phyloP scores from a whole-genome alignment of 2,888 invertebrate species.

The Leptopilina myrica region DNA sequence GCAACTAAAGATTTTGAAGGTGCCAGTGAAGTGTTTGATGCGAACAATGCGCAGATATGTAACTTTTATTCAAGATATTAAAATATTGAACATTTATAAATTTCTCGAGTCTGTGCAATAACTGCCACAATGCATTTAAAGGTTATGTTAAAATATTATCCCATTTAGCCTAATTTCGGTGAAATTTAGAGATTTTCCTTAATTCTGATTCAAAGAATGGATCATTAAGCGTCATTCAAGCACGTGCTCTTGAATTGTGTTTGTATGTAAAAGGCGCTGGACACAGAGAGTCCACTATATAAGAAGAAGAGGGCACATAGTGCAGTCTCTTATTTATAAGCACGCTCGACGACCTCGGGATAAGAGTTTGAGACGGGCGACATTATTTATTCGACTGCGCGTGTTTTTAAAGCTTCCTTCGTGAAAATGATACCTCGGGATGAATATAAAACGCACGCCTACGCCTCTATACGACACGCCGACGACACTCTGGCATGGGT shows the following conservation, averaged over 20 bases:
- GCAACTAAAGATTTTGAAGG: no score
- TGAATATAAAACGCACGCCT: slow-evolving; percentile 76
- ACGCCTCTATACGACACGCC: slow-evolving; percentile 67
- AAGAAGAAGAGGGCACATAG: slow-evolving; percentile 45
- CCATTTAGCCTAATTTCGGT: no score
- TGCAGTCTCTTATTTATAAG: slow-evolving; percentile 71
- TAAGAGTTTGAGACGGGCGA: slow-evolving; percentile 73
- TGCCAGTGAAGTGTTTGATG: no score
- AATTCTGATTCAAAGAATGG: no score
- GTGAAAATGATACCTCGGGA: slow-evolving; percentile 75
- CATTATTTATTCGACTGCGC: slow-evolving; percentile 74
- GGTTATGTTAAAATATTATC: no score
- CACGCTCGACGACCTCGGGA: slow-evolving; percentile 72
- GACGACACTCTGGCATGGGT: slow-evolving; percentile 59
- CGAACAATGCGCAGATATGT: no score
- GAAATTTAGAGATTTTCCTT: no score
- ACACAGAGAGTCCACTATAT: slow-evolving; percentile 41
- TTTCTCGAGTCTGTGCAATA: no score
- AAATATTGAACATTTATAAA: no score
- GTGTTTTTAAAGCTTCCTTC: slow-evolving; percentile 67
- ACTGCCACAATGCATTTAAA: no score
- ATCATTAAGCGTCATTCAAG: no score
- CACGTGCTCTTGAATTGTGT: slow-evolving; percentile 38
- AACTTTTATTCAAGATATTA: no score
- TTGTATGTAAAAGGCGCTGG: slow-evolving; percentile 11